phyloP scores from a whole-genome alignment of 2,113 vertebrate species.

The Cryptotis parvus region DNA sequence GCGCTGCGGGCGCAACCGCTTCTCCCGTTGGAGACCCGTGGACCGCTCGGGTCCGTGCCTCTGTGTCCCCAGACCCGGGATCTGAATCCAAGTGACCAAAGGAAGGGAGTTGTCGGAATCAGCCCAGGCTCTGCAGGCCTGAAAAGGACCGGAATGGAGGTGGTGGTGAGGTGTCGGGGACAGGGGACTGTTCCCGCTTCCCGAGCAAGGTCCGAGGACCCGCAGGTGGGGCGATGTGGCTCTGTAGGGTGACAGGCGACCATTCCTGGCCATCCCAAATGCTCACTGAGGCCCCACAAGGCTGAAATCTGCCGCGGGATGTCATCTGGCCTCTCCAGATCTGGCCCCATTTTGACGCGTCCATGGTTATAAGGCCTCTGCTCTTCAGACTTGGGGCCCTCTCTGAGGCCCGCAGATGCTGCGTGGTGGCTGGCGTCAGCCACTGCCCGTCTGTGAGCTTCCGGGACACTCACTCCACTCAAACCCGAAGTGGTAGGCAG shows the following conservation, averaged over 20 bases:
- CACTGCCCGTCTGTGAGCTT: no score
- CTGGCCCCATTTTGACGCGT: not conserved
- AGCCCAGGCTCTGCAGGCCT: not conserved
- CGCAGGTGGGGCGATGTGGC: no score
- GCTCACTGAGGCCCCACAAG: rapidly evolving
- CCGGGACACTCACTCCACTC: no score
- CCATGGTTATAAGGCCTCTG: no score
- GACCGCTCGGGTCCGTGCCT: not conserved
- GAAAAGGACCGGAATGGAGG: not conserved
- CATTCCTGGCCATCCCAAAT: no score
- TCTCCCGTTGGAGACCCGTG: not conserved
- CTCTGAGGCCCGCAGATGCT: not conserved
- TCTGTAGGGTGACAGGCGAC: not conserved
- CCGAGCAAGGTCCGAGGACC: not conserved
- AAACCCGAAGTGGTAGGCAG: not conserved
- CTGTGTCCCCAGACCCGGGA: not conserved
- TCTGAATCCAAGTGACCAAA: not conserved
- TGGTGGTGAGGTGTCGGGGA: not conserved
- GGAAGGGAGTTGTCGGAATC: not conserved
- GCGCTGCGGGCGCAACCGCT: not conserved
- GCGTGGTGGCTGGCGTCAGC: not conserved
- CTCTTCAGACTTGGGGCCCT: not conserved
- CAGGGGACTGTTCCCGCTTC: not conserved
- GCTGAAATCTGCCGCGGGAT: not conserved
- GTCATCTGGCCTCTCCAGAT: not conserved